phyloP scores from a whole-genome alignment of 2,888 invertebrate species.

The Chaitophorus viminalis region DNA sequence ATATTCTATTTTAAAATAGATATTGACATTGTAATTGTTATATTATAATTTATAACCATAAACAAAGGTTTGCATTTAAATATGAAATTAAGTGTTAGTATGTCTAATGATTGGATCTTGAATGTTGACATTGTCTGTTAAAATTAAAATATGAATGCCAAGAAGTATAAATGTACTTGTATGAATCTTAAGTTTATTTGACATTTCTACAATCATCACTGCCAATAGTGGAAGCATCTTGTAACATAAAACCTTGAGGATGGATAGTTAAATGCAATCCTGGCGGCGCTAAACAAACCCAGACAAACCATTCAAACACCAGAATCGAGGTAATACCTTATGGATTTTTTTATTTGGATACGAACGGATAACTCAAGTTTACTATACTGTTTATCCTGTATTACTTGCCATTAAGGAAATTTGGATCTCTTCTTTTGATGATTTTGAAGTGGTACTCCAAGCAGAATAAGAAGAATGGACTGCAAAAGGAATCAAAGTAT shows the following conservation, averaged over 20 bases:
- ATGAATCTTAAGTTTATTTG: slow-evolving; percentile 50
- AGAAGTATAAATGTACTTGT: slow-evolving; percentile 19
- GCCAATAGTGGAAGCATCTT: slow-evolving; percentile 46
- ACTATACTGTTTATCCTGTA: slow-evolving; percentile 54
- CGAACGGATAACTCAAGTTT: slow-evolving; percentile 53
- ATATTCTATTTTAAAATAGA: slow-evolving; percentile 36
- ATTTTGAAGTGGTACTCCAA: slow-evolving; percentile 49
- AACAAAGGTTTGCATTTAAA: slow-evolving; percentile 12
- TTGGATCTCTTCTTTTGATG: slow-evolving; percentile 56
- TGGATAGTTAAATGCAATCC: slow-evolving; percentile 58
- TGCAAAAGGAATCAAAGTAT: slow-evolving; percentile 52
- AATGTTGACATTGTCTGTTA: slow-evolving; percentile 45
- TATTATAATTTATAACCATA: too few relatives aligned
- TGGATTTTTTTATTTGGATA: slow-evolving; percentile 59
- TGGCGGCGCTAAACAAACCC: slow-evolving; percentile 50
- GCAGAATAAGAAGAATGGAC: slow-evolving; percentile 55
- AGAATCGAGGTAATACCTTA: slow-evolving; percentile 59
- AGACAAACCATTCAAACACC: slow-evolving; percentile 59
- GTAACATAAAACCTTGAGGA: slow-evolving; percentile 51
- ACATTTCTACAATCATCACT: slow-evolving; percentile 52
- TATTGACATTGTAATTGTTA: slow-evolving; percentile 30
- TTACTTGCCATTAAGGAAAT: slow-evolving; percentile 55
- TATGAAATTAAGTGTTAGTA: slow-evolving; percentile 30
- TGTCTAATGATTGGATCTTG: slow-evolving; percentile 37
- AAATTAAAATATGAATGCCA: slow-evolving; percentile 27